Base-by-base conservation (phyloP, 92 coral and sea anemone species). In the Pocillopora grandis region DNA sequence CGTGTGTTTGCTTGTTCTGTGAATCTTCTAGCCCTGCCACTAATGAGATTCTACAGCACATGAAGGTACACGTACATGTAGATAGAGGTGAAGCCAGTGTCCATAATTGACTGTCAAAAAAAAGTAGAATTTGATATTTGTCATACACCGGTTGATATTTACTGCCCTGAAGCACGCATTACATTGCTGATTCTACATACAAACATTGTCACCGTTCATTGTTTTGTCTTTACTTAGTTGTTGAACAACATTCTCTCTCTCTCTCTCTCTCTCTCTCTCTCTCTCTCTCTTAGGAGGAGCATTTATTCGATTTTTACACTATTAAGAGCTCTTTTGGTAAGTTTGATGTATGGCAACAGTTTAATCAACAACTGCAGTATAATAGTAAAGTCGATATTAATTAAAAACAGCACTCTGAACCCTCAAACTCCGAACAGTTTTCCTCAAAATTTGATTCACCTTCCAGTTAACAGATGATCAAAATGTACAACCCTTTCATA, bases 1-100 rank as follows among this genome's bases (percentile, higher is more conserved):
- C 93, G 17, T 87, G 94, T 33, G 93, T 94, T 36, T 96, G 99
- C 82, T 86, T 96, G 58, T 96, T 96, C 81, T 96, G 99, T 88
- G 87, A 94, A 69, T 58, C 75, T 0, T 77, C 95, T n/a, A 83
- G 82, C 27, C 77, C 93, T 59, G 36, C 75, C n/a, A 89, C 90
- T 9, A 81, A 84, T 72, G 91, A 92, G 4, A 76, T 89, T 20
- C 86, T 96, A 21, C 92, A 86, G 42, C 98, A 96, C 75, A 94
- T 96, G 98, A 96, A 89, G 95, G 98, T 94, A 77, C 31, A 35
- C 19, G 52, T 13, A 11, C 3, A 9, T 18, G 10, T 19, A 52
- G 5, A 71, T 9, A 10, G 60, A 16, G 0, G 8, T 2, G 1
- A 36, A n/a, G 17, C 27, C 16, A 56, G 31, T 27, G 31, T 27